Percentiles rank a stretch among this genome's conserved stretches.
Evolutionary conservation across 2,888 invertebrate species (phyloP).

Genomic region (Sphinx pinastri): DNA sequence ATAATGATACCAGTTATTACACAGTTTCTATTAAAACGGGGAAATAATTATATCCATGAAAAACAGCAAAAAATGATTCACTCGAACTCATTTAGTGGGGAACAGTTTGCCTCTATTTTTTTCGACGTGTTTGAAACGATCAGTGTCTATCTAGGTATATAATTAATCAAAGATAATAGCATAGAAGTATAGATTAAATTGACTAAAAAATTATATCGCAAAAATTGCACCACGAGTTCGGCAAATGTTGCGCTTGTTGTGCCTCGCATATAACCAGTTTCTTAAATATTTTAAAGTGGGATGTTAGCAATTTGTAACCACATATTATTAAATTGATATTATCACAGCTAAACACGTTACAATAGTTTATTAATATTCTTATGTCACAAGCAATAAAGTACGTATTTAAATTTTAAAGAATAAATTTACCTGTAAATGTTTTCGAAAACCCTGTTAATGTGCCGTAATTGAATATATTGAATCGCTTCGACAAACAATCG

Average conservation of each 20-base stretch:
- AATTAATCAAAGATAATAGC: too few relatives aligned
- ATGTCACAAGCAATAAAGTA: not conserved
- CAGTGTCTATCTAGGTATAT: too few relatives aligned
- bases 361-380: not conserved
- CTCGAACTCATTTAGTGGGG: too few relatives aligned
- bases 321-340: not conserved
- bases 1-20: too few relatives aligned
- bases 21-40: too few relatives aligned
- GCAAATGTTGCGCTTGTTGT: not conserved
- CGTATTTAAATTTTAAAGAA: not conserved
- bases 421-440: not conserved
- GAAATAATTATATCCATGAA: too few relatives aligned
- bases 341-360: not conserved
- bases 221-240: slow-evolving; percentile 22
- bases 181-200: not conserved
- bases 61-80: too few relatives aligned
- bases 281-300: not conserved
- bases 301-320: not conserved
- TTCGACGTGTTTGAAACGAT: too few relatives aligned
- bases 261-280: slow-evolving; percentile 13
- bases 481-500: not conserved
- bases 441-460: not conserved
- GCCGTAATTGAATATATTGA: not conserved
- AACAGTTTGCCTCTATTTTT: too few relatives aligned
- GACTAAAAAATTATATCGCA: slow-evolving; percentile 1